These are phyloP conservation scores for Nephila pilipes DNA, from an alignment of 1,140 invertebrate genomes.

Conservation along the genomic window DNA sequence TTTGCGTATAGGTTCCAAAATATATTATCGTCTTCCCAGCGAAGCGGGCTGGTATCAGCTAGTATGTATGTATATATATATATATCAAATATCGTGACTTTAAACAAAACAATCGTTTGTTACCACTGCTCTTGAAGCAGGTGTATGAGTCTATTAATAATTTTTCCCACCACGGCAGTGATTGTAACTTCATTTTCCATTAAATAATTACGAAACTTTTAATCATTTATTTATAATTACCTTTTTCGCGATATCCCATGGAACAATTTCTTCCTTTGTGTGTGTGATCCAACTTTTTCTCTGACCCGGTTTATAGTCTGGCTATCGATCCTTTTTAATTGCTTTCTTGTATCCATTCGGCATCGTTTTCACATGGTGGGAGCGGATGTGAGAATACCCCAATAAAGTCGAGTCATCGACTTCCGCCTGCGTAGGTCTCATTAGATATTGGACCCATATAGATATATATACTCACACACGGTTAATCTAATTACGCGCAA, in stretches of 20 bases:
- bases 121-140: no score
- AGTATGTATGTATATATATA: no score
- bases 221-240: neutral
- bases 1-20: no score
- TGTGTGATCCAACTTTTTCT: neutral
- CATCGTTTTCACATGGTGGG: neutral
- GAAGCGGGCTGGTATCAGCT: no score
- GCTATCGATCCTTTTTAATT: neutral
- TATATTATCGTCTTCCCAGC: no score
- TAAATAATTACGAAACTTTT: no score
- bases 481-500: conserved; percentile 67
- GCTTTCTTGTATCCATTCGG: neutral
- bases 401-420: conserved; percentile 31
- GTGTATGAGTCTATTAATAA: no score
- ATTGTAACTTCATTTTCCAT: no score
- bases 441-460: neutral
- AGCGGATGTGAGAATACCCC: neutral
- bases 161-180: no score
- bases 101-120: no score
- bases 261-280: neutral
- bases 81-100: no score
- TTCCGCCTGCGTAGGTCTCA: conserved; percentile 42
- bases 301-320: neutral
- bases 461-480: neutral
- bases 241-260: neutral